Evolutionary conservation across 2,888 invertebrate genomes (phyloP).

Genomic region (Allolobophora icterica): DNA sequence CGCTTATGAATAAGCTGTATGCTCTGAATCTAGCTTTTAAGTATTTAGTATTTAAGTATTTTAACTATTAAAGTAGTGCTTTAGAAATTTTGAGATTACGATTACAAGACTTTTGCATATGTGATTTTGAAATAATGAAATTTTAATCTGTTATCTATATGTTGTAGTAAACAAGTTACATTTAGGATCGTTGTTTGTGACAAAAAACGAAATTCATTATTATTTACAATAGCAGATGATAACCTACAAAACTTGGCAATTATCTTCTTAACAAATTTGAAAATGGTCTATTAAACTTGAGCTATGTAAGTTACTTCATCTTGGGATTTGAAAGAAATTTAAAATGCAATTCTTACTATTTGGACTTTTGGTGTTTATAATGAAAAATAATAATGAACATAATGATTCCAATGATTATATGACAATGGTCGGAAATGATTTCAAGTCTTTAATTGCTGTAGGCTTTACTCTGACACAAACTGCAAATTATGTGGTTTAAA

Average conservation of each 20-base stretch:
- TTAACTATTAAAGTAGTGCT: too few species aligned
- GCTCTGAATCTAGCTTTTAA: too few species aligned
- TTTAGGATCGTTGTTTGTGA: not conserved
- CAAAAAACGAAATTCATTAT: not conserved
- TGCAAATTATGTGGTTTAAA: too few species aligned
- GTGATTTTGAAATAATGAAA: not conserved
- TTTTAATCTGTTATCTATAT: not conserved
- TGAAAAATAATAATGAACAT: not conserved
- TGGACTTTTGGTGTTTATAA: not conserved
- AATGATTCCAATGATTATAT: not conserved
- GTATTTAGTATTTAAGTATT: too few species aligned
- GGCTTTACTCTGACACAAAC: not conserved
- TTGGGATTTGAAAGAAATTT: not conserved
- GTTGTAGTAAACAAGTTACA: not conserved
- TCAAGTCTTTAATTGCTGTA: not conserved
- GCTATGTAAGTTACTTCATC: not conserved
- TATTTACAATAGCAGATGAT: not conserved
- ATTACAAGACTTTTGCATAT: not conserved
- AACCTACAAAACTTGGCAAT: not conserved
- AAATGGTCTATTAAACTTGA: not conserved
- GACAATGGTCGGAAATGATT: not conserved
- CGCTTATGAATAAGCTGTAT: too few species aligned
- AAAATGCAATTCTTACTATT: not conserved
- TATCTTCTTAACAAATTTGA: not conserved
- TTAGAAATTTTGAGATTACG: too few species aligned